Conservation (phyloP, 1,140 invertebrate genomes). For the Colletes latitarsis region DNA sequence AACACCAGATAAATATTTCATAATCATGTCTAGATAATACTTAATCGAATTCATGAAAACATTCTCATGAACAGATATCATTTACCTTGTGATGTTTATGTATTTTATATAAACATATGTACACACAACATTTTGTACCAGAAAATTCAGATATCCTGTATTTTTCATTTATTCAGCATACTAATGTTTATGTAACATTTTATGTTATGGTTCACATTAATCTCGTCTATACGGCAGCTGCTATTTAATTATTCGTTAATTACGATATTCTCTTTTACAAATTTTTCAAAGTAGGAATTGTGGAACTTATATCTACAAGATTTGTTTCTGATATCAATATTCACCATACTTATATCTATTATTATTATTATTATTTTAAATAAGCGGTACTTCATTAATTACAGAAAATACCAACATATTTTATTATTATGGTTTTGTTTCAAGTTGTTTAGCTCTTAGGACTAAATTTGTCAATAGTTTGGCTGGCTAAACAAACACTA, state of each 20-base stretch:
- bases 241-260: background rate
- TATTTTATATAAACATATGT: background rate
- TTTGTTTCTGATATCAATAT: background rate
- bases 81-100: background rate
- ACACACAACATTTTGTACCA: background rate
- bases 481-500: constrained; percentile 27
- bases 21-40: background rate
- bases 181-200: background rate
- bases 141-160: background rate
- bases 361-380: constrained; percentile 6
- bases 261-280: background rate
- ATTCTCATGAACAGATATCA: background rate
- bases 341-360: background rate
- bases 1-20: constrained; percentile 1
- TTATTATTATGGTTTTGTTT: constrained; percentile 11
- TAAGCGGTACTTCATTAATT: background rate
- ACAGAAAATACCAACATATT: background rate
- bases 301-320: background rate
- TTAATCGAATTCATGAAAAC: background rate
- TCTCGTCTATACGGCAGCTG: background rate
- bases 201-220: background rate
- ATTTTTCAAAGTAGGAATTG: background rate
- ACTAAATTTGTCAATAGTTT: constrained; percentile 28
- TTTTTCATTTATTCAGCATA: background rate
- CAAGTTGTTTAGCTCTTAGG: background rate